Evolutionary conservation across 1,140 invertebrate genomes (phyloP), one percentile per base, ranked within the genome.

Genomic region (Anastrepha ludens): DNA sequence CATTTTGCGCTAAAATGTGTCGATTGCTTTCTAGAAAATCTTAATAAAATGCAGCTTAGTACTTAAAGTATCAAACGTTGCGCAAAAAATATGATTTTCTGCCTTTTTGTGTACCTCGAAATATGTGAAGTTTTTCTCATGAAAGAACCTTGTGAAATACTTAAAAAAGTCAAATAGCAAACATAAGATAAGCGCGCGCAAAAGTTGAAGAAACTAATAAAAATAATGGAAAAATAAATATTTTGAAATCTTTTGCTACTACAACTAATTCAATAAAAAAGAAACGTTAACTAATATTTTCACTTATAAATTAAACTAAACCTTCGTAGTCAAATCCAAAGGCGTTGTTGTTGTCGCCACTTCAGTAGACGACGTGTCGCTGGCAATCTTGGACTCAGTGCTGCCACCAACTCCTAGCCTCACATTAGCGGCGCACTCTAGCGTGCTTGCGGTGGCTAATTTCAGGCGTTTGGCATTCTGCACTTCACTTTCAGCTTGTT

Each of bases 321-420:
- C 94, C 94, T 95, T 95, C 88, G 94, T 95, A 67, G 96, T 97
- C 67, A 97, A 94, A 91, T 97, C 96, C 65, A 97, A 92, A 6
- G 96, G 96, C 59, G 94, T 92, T 1, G 94, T 90, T 65, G 93
- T 86, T 91, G 91, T 70, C 74, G 87, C 88, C 93, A 94, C 65
- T 94, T 90, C 88, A 94, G 94, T 88, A 2, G 41, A 29, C 3
- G 67, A 3, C 29, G 9, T 17, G 13, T 13, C 29, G 13, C 67
- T 70, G 13, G 15, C 39, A 15, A 39, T 13, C 3, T 74, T 74
- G 95, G 94, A 89, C 94, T 93, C 90, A 94, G 96, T 87, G 94
- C 91, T 90, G 94, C 93, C 17, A 88, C 78, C 91, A 90, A 67
- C 90, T 90, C 13, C 89, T 58, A 15, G 0, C 44, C 44, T 44